Evolutionary conservation across 2,113 vertebrate species (phyloP).

Genomic region (Poicephalus meyeri): DNA sequence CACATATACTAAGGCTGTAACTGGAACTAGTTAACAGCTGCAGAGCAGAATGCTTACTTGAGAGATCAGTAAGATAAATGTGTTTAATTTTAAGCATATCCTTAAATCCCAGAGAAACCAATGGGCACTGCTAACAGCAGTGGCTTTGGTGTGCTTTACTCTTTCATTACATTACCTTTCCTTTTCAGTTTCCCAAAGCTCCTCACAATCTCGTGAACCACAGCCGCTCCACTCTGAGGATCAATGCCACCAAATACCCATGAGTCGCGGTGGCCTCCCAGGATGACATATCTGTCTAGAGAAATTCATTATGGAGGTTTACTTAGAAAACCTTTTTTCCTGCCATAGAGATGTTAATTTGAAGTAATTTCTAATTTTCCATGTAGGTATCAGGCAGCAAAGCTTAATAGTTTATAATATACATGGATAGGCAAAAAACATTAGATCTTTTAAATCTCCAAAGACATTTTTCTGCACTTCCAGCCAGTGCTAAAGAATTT

Average conservation of each 20-base stretch:
- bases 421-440: not conserved
- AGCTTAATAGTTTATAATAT: not conserved
- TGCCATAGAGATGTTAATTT: not conserved
- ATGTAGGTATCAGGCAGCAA: rapidly evolving
- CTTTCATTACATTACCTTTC: conserved; percentile 73
- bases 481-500: not conserved
- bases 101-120: not conserved
- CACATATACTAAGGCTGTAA: not conserved
- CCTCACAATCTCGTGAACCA: conserved; percentile 88
- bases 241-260: conserved; percentile 98
- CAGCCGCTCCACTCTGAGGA: conserved; percentile 90
- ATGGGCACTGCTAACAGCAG: not conserved
- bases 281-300: conserved; percentile 92
- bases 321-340: not conserved
- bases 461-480: not conserved
- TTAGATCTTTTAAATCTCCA: not conserved
- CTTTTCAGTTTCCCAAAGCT: conserved; percentile 83
- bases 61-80: not conserved
- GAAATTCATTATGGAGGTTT: not conserved
- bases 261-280: conserved; percentile 93
- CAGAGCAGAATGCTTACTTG: not conserved
- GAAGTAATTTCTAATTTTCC: not conserved
- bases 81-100: not conserved
- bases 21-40: not conserved
- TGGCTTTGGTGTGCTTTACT: not conserved